Conservation (phyloP, 2,797 vertebrate genomes). For the Lacerta agilis region DNA sequence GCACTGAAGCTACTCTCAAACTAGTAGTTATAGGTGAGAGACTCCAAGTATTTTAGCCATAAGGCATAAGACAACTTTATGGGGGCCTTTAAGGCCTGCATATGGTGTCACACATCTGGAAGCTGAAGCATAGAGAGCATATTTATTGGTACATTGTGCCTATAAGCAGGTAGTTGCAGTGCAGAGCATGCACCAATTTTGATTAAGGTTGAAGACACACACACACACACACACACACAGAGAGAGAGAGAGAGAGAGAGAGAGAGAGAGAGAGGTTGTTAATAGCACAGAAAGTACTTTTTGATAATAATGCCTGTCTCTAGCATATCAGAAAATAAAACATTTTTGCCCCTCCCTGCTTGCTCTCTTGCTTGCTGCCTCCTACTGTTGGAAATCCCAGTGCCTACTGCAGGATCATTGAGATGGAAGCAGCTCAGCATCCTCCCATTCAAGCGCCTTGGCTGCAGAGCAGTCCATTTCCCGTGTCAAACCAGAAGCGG, state of each 20-base stretch:
- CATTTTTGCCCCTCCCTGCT: not conserved
- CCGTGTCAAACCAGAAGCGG: not conserved
- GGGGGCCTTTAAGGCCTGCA: not conserved
- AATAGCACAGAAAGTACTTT: not conserved
- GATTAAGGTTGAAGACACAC: not conserved
- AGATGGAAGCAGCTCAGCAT: not conserved
- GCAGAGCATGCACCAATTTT: not conserved
- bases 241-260: too few relatives aligned
- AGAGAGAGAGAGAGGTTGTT: not conserved
- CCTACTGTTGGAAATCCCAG: not conserved
- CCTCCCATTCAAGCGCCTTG: not conserved
- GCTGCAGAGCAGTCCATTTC: not conserved
- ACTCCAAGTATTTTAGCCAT: not conserved
- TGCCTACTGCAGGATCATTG: too few relatives aligned
- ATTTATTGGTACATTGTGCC: not conserved
- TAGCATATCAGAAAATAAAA: not conserved
- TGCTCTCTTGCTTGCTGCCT: not conserved
- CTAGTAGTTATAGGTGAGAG: conserved; percentile 86
- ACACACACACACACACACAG: too few relatives aligned
- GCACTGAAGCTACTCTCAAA: conserved; percentile 77
- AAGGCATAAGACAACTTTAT: not conserved
- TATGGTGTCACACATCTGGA: not conserved
- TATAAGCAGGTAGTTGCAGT: not conserved
- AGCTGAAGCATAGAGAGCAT: not conserved
- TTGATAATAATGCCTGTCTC: not conserved